phyloP scores from a whole-genome alignment of 2,888 invertebrate species.

The Adelognathus sp. region DNA sequence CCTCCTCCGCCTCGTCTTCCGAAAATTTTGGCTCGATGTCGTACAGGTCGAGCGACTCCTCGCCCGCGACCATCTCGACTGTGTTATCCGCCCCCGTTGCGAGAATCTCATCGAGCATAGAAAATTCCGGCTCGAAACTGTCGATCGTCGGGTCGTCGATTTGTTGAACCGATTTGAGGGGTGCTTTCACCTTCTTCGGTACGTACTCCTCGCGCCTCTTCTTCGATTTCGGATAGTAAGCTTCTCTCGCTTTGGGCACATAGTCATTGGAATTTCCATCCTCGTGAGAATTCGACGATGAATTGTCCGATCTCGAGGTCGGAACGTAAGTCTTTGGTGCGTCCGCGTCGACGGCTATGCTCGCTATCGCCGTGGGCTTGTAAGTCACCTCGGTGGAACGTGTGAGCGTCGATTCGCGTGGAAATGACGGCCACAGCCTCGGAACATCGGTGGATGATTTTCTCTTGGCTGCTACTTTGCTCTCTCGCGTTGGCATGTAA shows the following conservation, averaged over 20 bases:
- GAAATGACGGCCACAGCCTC: slow-evolving; percentile 71
- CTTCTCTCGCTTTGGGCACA: slow-evolving; percentile 70
- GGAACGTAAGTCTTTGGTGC: slow-evolving; percentile 72
- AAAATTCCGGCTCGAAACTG: slow-evolving; percentile 79
- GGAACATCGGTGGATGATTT: slow-evolving; percentile 74
- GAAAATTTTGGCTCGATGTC: slow-evolving; percentile 75
- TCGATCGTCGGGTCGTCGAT: slow-evolving; percentile 76
- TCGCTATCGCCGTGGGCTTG: slow-evolving; percentile 75
- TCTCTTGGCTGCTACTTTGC: slow-evolving; percentile 74
- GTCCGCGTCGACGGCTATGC: slow-evolving; percentile 59
- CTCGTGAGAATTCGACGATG: slow-evolving; percentile 69
- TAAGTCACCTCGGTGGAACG: slow-evolving; percentile 70
- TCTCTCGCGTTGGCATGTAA: slow-evolving; percentile 77
- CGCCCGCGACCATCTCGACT: slow-evolving; percentile 59
- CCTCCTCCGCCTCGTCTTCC: slow-evolving; percentile 70
- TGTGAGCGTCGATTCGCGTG: slow-evolving; percentile 66
- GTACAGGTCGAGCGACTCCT: slow-evolving; percentile 68
- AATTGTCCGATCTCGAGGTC: slow-evolving; percentile 70
- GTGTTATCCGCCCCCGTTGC: slow-evolving; percentile 55
- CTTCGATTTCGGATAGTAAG: slow-evolving; percentile 76
- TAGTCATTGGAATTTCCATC: slow-evolving; percentile 73
- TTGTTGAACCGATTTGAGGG: slow-evolving; percentile 70
- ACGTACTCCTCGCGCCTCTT: slow-evolving; percentile 79
- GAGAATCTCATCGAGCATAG: slow-evolving; percentile 80
- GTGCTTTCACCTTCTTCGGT: slow-evolving; percentile 77